These are phyloP conservation scores for Cephus cinctus DNA, from an alignment of 1,140 invertebrate genomes.

Conservation along the genomic window DNA sequence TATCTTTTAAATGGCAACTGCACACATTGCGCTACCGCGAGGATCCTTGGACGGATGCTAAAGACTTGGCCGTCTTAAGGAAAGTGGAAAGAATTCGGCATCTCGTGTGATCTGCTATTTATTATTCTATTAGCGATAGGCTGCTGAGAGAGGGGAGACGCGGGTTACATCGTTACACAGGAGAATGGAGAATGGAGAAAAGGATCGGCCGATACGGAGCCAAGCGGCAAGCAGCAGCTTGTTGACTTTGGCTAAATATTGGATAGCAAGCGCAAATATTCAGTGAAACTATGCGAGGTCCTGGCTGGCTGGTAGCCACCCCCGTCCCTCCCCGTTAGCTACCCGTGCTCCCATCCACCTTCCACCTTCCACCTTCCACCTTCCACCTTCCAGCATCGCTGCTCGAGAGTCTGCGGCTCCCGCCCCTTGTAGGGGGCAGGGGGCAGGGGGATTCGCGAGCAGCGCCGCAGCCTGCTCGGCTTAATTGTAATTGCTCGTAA, in stretches of 20 bases:
- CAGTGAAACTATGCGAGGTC: slow-evolving; percentile 40
- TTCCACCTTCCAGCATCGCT: too few species aligned
- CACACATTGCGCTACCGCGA: slow-evolving; percentile 14
- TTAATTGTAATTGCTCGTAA: too few species aligned
- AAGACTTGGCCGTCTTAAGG: slow-evolving; percentile 8
- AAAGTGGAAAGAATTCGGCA: not conserved
- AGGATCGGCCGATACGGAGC: slow-evolving; percentile 38
- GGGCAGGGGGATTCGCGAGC: too few species aligned
- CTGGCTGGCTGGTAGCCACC: not conserved
- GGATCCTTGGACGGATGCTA: not conserved
- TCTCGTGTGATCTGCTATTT: slow-evolving; percentile 29
- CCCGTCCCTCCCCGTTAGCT: not conserved
- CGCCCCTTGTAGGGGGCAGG: too few species aligned
- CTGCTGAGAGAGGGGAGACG: slow-evolving; percentile 17
- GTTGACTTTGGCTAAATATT: slow-evolving; percentile 53
- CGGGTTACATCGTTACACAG: slow-evolving; percentile 5
- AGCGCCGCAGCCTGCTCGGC: too few species aligned
- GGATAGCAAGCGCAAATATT: slow-evolving; percentile 49
- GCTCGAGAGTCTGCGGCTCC: too few species aligned
- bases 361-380: too few species aligned
- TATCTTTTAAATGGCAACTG: slow-evolving; percentile 4
- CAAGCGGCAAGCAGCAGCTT: slow-evolving; percentile 41
- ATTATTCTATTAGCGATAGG: slow-evolving; percentile 50
- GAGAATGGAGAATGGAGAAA: slow-evolving; percentile 28
- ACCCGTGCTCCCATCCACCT: too few species aligned